Percentiles rank a stretch among this genome's conserved stretches.
These are phyloP conservation scores for Tryphoninae sp. DNA, from an alignment of 2,888 invertebrate species.

Conservation along the genomic window DNA sequence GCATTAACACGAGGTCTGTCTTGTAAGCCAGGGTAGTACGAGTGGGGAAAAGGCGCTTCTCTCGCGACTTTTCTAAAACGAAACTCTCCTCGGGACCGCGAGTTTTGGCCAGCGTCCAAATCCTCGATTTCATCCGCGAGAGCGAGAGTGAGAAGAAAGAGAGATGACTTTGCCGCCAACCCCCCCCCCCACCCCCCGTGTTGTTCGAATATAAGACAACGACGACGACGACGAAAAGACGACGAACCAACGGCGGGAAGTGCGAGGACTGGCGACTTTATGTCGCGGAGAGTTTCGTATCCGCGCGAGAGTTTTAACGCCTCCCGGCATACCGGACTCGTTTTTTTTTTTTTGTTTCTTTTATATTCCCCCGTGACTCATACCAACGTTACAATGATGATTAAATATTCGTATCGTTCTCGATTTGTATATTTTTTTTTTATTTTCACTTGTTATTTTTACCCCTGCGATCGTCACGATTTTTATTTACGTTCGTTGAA, in stretches of 20 bases:
- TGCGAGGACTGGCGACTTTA: constrained; percentile 66
- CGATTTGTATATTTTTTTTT: no score
- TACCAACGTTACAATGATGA: not conserved
- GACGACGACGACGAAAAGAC: constrained; percentile 6
- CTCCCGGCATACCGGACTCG: constrained; percentile 20
- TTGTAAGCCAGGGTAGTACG: constrained; percentile 12
- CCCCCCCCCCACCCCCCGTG: not conserved
- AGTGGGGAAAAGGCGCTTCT: constrained; percentile 7
- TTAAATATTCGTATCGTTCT: no score
- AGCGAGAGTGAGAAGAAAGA: constrained; percentile 11
- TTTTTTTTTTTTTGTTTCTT: not conserved
- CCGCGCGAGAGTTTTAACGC: constrained; percentile 43
- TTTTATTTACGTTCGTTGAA: no score
- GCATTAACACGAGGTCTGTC: constrained; percentile 51
- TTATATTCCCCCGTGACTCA: constrained; percentile 10
- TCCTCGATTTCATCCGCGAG: constrained; percentile 48
- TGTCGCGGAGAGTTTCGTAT: constrained; percentile 34
- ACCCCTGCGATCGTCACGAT: no score
- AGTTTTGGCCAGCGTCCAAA: constrained; percentile 64
- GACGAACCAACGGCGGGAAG: constrained; percentile 37
- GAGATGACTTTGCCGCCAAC: constrained; percentile 43
- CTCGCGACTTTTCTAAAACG: constrained; percentile 53
- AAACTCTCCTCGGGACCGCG: constrained; percentile 41
- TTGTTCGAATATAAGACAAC: constrained; percentile 48
- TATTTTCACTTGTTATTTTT: no score